Evolutionary conservation across 2,797 vertebrate species (phyloP).

Genomic region (Ctenopoma multispine): DNA sequence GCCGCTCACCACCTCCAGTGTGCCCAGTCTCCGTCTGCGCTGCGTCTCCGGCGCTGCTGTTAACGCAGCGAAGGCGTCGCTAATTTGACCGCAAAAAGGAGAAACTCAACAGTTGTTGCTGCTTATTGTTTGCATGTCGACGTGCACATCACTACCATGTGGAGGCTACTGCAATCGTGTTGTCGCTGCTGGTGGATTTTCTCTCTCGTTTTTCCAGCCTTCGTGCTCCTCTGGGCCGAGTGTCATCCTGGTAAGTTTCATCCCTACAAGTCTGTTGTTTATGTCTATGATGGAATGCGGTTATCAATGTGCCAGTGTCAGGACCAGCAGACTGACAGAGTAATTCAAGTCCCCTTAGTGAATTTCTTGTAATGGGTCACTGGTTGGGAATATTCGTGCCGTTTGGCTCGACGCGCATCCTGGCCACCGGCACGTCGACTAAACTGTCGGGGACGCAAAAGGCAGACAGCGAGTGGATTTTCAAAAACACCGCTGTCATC

Average conservation of each 20-base stretch:
- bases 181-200: slow-evolving; percentile 92
- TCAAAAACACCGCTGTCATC: slow-evolving; percentile 11
- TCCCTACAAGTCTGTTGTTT: slow-evolving; percentile 17
- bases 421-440: slow-evolving; percentile 11
- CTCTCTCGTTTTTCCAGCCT: slow-evolving; percentile 87
- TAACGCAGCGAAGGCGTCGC: slow-evolving; percentile 64
- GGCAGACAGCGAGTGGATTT: not conserved
- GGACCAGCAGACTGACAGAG: not conserved
- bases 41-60: slow-evolving; percentile 52
- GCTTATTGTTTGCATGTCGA: slow-evolving; percentile 81
- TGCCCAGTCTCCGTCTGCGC: slow-evolving; percentile 35
- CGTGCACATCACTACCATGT: slow-evolving; percentile 92
- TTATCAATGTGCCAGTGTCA: not conserved
- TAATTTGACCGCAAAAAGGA: slow-evolving; percentile 58
- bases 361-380: slow-evolving; percentile 24
- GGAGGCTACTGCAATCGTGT: slow-evolving; percentile 93
- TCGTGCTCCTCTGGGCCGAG: slow-evolving; percentile 89
- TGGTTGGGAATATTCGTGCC: slow-evolving; percentile 1
- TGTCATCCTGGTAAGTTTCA: slow-evolving; percentile 93
- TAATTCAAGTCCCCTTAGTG: not conserved
- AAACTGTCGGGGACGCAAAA: slow-evolving; percentile 1
- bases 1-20: slow-evolving; percentile 36
- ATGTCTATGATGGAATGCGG: not conserved
- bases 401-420: slow-evolving; percentile 28
- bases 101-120: slow-evolving; percentile 87